Conservation (phyloP, 2,797 vertebrate species). For the Bothrops alternatus region DNA sequence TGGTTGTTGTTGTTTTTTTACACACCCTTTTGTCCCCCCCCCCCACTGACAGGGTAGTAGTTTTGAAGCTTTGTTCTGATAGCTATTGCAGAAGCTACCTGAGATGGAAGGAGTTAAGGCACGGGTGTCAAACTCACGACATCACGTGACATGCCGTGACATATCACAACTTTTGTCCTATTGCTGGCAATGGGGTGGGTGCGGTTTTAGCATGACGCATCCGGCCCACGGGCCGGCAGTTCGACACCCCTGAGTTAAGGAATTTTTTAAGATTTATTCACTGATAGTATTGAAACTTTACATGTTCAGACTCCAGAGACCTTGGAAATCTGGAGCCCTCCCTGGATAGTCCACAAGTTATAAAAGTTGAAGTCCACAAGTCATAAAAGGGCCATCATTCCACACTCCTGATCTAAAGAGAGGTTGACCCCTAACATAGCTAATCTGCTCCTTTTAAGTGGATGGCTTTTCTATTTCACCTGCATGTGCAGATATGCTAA, state of each 20-base stretch:
- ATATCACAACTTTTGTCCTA: too few species aligned
- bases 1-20: background rate
- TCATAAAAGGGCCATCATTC: too few species aligned
- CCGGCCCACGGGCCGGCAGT: too few species aligned
- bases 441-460: background rate
- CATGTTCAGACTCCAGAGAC: background rate
- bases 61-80: background rate
- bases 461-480: background rate
- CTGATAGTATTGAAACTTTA: background rate
- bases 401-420: background rate
- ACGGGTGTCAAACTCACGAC: too few species aligned
- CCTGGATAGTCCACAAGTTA: background rate
- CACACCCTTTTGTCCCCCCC: background rate
- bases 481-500: background rate
- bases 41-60: background rate
- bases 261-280: background rate
- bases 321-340: background rate
- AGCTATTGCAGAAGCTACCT: background rate
- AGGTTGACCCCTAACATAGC: background rate
- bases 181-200: too few species aligned
- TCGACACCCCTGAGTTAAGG: background rate
- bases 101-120: background rate
- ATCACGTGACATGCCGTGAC: too few species aligned
- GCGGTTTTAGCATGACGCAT: too few species aligned
- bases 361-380: too few species aligned